phyloP scores from a whole-genome alignment of 2,113 vertebrate genomes.

The Laticauda colubrina region DNA sequence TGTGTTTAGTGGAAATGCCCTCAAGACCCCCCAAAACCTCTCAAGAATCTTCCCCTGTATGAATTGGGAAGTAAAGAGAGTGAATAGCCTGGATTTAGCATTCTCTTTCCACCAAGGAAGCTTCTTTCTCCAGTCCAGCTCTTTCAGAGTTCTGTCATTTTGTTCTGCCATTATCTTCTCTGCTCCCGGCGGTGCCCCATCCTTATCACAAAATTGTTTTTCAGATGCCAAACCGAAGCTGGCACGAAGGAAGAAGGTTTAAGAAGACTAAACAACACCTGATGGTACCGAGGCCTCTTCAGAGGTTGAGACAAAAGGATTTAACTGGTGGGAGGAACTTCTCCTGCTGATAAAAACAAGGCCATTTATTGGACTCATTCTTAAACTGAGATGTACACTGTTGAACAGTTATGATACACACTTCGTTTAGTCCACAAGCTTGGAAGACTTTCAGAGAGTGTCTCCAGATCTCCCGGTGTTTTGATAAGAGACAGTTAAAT shows the following conservation, averaged over 20 bases:
- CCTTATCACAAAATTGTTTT: conserved; percentile 2
- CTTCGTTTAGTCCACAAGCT: background rate
- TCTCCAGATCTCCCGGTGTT: conserved; percentile 11
- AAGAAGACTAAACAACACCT: background rate
- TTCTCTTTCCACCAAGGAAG: no score
- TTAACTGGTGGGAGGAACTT: rapidly evolving
- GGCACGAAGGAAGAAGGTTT: background rate
- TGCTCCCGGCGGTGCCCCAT: background rate
- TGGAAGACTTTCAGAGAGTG: conserved; percentile 21
- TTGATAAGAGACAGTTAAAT: conserved; percentile 36
- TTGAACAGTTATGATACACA: background rate
- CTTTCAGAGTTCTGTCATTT: background rate
- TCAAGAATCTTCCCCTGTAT: background rate
- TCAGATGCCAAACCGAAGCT: conserved; percentile 19
- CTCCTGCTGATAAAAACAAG: background rate
- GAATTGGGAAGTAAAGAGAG: background rate
- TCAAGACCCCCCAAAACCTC: background rate
- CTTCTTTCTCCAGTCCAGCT: background rate
- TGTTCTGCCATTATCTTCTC: background rate
- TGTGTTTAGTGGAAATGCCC: background rate
- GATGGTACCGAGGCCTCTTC: background rate
- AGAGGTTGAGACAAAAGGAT: background rate
- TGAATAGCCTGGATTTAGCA: background rate
- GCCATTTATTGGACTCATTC: background rate
- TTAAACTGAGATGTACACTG: background rate